phyloP scores from a whole-genome alignment of 2,797 vertebrate genomes.

The Xerus rutilus region DNA sequence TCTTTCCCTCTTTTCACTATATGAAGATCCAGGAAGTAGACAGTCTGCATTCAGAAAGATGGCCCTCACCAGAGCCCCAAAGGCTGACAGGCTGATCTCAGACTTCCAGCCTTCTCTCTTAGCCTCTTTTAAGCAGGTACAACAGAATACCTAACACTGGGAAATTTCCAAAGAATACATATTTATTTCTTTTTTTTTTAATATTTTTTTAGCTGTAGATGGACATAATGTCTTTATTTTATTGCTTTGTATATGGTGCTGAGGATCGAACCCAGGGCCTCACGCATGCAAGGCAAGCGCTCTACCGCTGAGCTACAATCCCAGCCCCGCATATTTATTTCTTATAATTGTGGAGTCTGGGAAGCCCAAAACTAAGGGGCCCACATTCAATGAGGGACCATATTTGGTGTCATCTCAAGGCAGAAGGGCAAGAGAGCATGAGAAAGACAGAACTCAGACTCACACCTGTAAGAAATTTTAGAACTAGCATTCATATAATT shows the following conservation, averaged over 20 bases:
- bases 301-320: no score
- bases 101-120: background rate
- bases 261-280: no score
- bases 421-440: background rate
- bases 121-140: background rate
- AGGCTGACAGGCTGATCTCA: background rate
- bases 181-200: background rate
- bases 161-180: background rate
- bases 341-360: background rate
- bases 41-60: background rate
- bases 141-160: background rate
- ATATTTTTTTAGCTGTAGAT: no score
- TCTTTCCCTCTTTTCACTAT: background rate
- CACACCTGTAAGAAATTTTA: background rate
- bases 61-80: background rate
- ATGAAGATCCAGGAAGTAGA: background rate
- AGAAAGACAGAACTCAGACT: background rate
- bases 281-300: no score
- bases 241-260: no score
- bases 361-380: background rate
- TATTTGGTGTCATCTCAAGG: background rate
- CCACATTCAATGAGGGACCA: background rate
- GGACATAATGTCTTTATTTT: no score
- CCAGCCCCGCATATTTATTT: background rate
- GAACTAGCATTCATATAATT: background rate